Base-by-base conservation (phyloP, 2,797 vertebrate genomes). In the Pitangus sulphuratus region DNA sequence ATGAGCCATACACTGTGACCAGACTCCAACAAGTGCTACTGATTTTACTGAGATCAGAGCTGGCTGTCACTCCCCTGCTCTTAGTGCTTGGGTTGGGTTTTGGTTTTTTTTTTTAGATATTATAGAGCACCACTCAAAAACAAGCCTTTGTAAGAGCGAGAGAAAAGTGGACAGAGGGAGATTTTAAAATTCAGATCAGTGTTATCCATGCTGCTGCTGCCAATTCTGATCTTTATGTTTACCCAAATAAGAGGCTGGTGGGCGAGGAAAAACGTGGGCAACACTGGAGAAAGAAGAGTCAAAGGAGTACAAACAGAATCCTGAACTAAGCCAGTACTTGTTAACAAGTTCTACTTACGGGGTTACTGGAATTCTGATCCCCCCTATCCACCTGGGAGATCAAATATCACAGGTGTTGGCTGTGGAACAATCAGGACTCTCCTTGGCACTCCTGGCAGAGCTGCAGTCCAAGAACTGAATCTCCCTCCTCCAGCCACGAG, bases 331-430 rank as follows among this genome's bases (percentile, higher is more conserved):
- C 8, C 44, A 35, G 37, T 15, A 56, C 30, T 6, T 3, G 6
- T 30, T 45, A 75, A 31, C 10, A 96, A 51, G 13, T 66, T 21
- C 33, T 69, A 8, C 24, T 81, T 33, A 8, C 0, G 14, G 25
- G 58, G 51, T 50, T 53, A 47, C 35, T 45, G 56, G n/a, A 88
- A 85, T 56, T 26, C 44, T 65, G 47, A 72, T 35, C n/a, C 45
- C 30, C 53, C 30, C 40, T 18, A 57, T 18, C 47, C 57, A 45
- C 6, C 33, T 40, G 30, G 22, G 42, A 87, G 35, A 85, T 75
- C 7, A 42, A 77, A 45, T 35, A 87, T 15, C 2, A 0, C 42
- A 50, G 60, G 6, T 4, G 20, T 0, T 64, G 60, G 37, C 84
- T 66, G 53, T 33, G 68, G 84, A 58, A 84, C 12, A 50, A 11